phyloP scores from a whole-genome alignment of 2,888 invertebrate genomes.

The Parnassius glacialis region DNA sequence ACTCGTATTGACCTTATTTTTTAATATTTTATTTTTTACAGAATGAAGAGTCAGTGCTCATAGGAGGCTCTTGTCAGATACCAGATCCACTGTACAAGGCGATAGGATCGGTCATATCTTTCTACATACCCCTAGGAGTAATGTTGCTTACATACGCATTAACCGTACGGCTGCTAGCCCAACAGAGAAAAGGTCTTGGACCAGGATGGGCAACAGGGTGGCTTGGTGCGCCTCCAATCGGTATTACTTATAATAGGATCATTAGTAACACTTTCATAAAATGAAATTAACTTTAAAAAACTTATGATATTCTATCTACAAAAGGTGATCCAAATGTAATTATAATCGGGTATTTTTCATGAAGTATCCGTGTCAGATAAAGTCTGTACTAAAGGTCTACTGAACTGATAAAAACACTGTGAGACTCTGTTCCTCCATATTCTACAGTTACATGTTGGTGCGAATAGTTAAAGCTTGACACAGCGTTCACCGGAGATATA shows the following conservation, averaged over 20 bases:
- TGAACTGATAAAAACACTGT: too few species aligned
- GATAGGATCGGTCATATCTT: conserved; percentile 96
- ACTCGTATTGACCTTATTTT: neutral
- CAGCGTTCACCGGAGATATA: too few species aligned
- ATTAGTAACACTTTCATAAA: neutral
- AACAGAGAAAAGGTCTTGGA: conserved; percentile 87
- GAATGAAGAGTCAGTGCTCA: conserved; percentile 91
- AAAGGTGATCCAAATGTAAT: too few species aligned
- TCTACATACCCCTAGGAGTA: conserved; percentile 96
- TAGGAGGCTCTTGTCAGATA: conserved; percentile 91
- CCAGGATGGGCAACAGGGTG: conserved; percentile 89
- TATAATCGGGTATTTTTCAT: too few species aligned
- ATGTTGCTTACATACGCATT: conserved; percentile 97
- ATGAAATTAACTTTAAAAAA: neutral
- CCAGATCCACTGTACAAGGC: conserved; percentile 94
- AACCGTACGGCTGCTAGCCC: conserved; percentile 92
- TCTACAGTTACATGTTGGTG: too few species aligned
- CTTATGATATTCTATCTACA: too few species aligned
- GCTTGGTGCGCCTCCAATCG: conserved; percentile 83
- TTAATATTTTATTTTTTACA: conserved; percentile 60
- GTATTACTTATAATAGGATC: conserved; percentile 49
- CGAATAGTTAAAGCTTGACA: too few species aligned
- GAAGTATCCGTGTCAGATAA: too few species aligned
- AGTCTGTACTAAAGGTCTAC: too few species aligned
- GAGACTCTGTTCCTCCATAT: too few species aligned